Percentiles rank a stretch among this genome's conserved stretches.
Evolutionary conservation across 2,888 invertebrate genomes (phyloP).

Genomic region (Chrysotoxum bicinctum): DNA sequence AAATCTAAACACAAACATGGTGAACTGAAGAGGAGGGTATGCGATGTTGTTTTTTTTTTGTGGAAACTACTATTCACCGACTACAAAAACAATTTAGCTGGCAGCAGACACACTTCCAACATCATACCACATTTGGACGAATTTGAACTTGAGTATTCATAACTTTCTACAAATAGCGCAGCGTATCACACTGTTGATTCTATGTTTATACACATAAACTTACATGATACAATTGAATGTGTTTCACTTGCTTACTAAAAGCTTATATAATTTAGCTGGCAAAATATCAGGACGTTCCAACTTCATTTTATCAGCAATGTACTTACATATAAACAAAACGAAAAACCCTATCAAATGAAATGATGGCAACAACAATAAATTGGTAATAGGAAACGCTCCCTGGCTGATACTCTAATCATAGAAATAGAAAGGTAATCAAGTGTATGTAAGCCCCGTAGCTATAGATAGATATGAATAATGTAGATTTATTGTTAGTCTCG

Average conservation of each 20-base stretch:
- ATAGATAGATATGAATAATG: not conserved
- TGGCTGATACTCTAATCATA: not conserved
- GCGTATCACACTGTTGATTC: not conserved
- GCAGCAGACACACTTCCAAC: conserved; percentile 1
- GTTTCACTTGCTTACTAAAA: conserved; percentile 17
- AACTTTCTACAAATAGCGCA: conserved; percentile 59
- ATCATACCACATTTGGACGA: conserved; percentile 32
- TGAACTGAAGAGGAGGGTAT: not conserved
- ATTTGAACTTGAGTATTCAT: conserved; percentile 70
- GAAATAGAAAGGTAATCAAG: conserved; percentile 15
- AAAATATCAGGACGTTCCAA: conserved; percentile 18
- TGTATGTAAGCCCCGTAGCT: conserved; percentile 7
- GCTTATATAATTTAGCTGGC: conserved; percentile 6
- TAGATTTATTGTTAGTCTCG: conserved; percentile 39
- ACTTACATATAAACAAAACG: not conserved
- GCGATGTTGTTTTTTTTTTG: conserved; percentile 12
- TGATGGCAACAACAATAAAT: conserved; percentile 22
- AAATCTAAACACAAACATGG: not conserved
- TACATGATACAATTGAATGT: conserved; percentile 1
- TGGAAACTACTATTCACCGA: not conserved
- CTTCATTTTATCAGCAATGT: conserved; percentile 3
- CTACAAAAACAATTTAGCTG: conserved; percentile 4
- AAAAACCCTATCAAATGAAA: conserved; percentile 4
- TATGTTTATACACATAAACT: not conserved
- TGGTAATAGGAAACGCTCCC: not conserved